phyloP scores from a whole-genome alignment of 2,113 vertebrate species.

The Leiothrix lutea region DNA sequence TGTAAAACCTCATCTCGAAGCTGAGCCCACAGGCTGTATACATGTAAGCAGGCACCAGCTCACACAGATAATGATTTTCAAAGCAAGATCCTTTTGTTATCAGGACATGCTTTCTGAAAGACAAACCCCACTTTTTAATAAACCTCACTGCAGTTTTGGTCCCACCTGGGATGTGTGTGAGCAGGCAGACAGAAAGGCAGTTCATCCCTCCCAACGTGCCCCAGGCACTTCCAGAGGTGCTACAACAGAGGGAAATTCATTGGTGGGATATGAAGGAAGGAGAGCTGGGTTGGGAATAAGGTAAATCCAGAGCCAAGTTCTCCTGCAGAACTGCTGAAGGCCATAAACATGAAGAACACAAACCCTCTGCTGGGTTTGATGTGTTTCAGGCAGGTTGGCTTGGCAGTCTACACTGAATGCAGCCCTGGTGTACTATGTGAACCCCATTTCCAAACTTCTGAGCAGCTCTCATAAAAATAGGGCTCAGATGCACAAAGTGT shows the following conservation, averaged over 20 bases:
- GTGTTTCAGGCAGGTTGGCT: not conserved
- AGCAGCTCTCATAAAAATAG: not conserved
- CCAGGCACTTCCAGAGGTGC: not conserved
- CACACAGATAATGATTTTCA: not conserved
- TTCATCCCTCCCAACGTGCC: accelerated
- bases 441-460: not conserved
- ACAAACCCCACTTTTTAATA: not conserved
- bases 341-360: not conserved
- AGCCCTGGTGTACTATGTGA: not conserved
- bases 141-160: not conserved
- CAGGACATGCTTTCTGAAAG: not conserved
- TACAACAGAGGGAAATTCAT: not conserved
- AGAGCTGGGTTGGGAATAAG: not conserved
- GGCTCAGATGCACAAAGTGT: not conserved
- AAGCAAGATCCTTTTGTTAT: not conserved
- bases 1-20: not conserved
- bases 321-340: not conserved
- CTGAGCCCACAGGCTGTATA: not conserved
- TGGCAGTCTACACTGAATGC: not conserved
- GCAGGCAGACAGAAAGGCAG: not conserved
- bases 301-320: not conserved
- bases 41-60: not conserved
- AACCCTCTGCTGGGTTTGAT: not conserved
- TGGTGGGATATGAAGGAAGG: not conserved
- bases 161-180: not conserved